phyloP scores from a whole-genome alignment of 2,113 vertebrate genomes.

The Danionella cerebrum region DNA sequence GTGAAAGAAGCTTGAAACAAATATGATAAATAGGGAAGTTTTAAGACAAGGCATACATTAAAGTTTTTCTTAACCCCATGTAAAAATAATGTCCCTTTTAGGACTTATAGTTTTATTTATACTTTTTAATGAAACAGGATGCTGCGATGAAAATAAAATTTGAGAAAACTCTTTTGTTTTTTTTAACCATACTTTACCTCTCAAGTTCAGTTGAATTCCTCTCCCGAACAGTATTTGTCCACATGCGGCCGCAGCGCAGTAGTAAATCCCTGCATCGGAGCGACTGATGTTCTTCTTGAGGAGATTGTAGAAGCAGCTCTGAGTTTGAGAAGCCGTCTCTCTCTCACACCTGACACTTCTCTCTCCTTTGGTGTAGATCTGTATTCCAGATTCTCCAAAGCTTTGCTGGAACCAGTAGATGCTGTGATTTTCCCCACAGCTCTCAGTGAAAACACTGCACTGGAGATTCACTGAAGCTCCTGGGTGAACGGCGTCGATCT shows the following conservation, averaged over 20 bases:
- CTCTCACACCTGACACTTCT: conserved; percentile 20
- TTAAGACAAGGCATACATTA: too few relatives aligned
- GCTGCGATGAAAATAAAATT: too few relatives aligned
- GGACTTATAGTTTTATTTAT: too few relatives aligned
- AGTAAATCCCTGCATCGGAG: conserved; percentile 37
- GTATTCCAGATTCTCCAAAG: conserved; percentile 23
- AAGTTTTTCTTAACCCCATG: too few relatives aligned
- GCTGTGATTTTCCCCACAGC: conserved; percentile 26
- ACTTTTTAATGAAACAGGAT: too few relatives aligned
- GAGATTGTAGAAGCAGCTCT: conserved; percentile 43
- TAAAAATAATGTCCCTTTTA: too few relatives aligned
- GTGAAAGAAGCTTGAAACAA: too few relatives aligned
- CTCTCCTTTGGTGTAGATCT: conserved; percentile 26
- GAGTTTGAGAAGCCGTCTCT: neutral
- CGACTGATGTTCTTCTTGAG: too few relatives aligned
- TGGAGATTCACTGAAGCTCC: conserved; percentile 3
- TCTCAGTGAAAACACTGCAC: conserved; percentile 32
- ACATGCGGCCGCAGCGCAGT: conserved; percentile 45
- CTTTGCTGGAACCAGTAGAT: conserved; percentile 41
- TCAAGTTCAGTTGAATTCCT: neutral
- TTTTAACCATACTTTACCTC: too few relatives aligned
- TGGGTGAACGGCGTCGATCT: neutral
- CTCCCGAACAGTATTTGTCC: conserved; percentile 44
- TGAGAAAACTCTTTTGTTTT: too few relatives aligned
- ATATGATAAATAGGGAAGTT: too few relatives aligned